A percentile compares a stretch with the other conserved stretches of the same genome.
phyloP scores from a whole-genome alignment of 2,113 vertebrate genomes.

The Sminthopsis crassicaudata region DNA sequence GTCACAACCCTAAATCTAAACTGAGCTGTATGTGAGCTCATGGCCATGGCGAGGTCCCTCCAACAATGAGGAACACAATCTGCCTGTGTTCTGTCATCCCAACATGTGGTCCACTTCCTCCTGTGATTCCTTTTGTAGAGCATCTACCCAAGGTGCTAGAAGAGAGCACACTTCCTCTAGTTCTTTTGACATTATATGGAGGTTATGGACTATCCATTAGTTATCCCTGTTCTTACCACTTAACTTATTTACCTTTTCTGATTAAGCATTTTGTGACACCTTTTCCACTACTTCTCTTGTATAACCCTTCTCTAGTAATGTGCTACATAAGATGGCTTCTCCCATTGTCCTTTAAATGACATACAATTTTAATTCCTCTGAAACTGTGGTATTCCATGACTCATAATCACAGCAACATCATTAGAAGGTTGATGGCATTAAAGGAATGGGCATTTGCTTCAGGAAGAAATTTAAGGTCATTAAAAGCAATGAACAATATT shows the following conservation, averaged over 20 bases:
- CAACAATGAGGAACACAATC: background rate
- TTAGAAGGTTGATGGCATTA: background rate
- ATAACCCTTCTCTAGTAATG: background rate
- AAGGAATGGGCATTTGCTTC: background rate
- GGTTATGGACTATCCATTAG: background rate
- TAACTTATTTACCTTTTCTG: background rate
- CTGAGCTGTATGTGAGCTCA: background rate
- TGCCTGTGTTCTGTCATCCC: background rate
- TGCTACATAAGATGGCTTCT: background rate
- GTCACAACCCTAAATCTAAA: background rate
- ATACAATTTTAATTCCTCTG: background rate
- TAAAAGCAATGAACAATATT: background rate
- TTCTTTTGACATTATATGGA: background rate
- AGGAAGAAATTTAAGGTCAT: background rate
- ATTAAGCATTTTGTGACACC: background rate
- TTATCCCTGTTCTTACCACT: background rate
- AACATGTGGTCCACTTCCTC: background rate
- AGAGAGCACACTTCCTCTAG: background rate
- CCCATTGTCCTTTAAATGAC: background rate
- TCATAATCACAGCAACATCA: background rate
- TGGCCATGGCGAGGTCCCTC: background rate
- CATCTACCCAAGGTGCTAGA: background rate
- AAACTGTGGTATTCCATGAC: background rate
- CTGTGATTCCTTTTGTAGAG: background rate
- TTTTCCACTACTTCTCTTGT: background rate